Base-by-base conservation (phyloP, 2,888 invertebrate genomes). In the Dryadula phaetusa region DNA sequence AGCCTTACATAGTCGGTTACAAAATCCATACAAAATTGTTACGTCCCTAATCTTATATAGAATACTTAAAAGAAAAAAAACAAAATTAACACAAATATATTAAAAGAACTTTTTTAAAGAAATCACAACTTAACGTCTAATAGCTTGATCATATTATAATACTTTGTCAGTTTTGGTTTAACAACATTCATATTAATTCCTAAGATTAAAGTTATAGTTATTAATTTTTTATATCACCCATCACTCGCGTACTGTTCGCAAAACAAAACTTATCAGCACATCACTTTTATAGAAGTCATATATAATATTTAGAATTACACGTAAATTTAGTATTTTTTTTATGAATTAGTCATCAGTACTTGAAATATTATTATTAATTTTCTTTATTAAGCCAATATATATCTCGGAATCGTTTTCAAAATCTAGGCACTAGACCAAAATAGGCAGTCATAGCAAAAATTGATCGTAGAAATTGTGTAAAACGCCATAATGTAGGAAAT, bases 81-180 rank as follows among this genome's bases (percentile, higher is more conserved):
- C 40, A 32, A 20, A 22, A 53, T 52, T 56, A 40, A 56, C 56
- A 40, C 40, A 40, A 22, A 37, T 25, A 56, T 25, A 56, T 40
- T 56, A 40, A 40, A 22, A 40, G 2, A 42, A 20, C 42, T 44
- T 52, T 62, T 42, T 40, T 54, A 25, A 52, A 18, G 10, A 46
- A 61, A 66, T 60, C 67, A 67, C 63, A 61, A 37, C 32, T 22
- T 22, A 66, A 28, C 4, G 14, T n/a, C 14, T 47, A 56, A 42
- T 64, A 56, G 25, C 40, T 64, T 66, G 37, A 66, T 64, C 58
- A 63, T 64, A 68, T 66, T 52, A 58, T 71, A 71, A 71, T 71
- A 71, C 71, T 71, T 70, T 42, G 42, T 69, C 34, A 54, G 49
- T 49, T 49, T 46, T 53, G 37, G 42, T 7, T 56, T 37, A 14